Evolutionary conservation across 2,888 invertebrate species (phyloP), one percentile per base, ranked within the genome.

Genomic region (Mimachlamys varia): DNA sequence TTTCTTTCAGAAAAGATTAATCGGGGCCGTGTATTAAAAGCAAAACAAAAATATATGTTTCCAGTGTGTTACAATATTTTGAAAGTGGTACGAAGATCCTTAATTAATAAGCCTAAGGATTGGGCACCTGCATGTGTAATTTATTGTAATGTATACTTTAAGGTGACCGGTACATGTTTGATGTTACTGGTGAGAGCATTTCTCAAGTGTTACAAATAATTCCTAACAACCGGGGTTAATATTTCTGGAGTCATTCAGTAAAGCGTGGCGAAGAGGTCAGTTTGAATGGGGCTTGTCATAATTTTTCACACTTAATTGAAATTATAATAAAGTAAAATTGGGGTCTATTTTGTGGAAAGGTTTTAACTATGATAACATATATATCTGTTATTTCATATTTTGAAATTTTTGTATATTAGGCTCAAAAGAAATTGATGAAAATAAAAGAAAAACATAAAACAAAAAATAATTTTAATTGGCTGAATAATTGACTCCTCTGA

Each of bases 261-360:
- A 17, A 62, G 33, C 0, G 4, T 76, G 76, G 27, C 5, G 62
- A 76, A 55, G 17, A 76, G 62, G 62, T 76, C 33, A 58, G 89
- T 88, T 88, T 33, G 62, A 76, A 88, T 87, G 76, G 88, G 55
- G 38, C 62, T n/a, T 91, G 91, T 49, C 55, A 49, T 76, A 62
- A 50, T 53, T 90, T 89, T 89, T 88, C 87, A 88, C 53, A 87
- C 55, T 89, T 37, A 89, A 58, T 90, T 55, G 55, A 88, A 88
- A 33, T 76, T 76, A 76, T 27, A n/a, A n/a, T n/a, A 76, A 62
- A 62, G 22, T 62, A 62, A 62, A 62, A 62, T 62, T 62, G 22
- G 15, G 44, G 44, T 44, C 44, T 17, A 17, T n/a, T 62, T 62
- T n/a, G 15, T 62, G 7, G 44, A 44, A 44, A 44, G 15, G 19